Base-by-base conservation (phyloP, 1,140 invertebrate genomes). In the Calosoma granatense region DNA sequence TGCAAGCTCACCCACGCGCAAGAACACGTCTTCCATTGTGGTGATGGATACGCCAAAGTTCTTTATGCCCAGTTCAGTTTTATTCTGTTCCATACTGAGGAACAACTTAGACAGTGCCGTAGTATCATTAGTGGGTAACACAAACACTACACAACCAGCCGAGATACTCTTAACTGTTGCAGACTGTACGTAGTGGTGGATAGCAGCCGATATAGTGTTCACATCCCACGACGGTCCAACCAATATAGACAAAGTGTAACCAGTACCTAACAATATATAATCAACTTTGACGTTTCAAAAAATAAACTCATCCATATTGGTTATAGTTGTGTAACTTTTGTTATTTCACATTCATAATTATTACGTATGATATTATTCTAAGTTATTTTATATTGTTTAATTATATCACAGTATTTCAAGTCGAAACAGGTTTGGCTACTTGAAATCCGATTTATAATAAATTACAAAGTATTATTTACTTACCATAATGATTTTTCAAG, bases 21-120 rank as follows among this genome's bases (percentile, higher is more conserved):
- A 61, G 64, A 86, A 87, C 1, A 87, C 83, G 69, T 87, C 84
- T 64, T 87, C 84, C 70, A 87, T 78, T 9, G 84, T 85, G 14
- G 83, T 83, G 6, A 81, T 72, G 1, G 79, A 78, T 4, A 84
- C 70, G 2, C 81, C 82, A 69, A 79, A 81, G 56, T 75, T 79
- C 11, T 67, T 61, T 51, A 87, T 80, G 9, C 76, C 74, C 17
- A 83, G 68, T 51, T 71, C 63, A 0, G 63, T 59, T 61, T 76
- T 76, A 1, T 70, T 64, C 2, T 62, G 30, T 59, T 85, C 81
- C 3, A 86, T 60, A 19, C 74, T 64, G 3, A 64, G 60, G 65
- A 86, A 82, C 47, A 86, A 63, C 9, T 63, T 60, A 22, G 72
- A 64, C 63, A 75, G 76, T 9, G 58, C 60, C 4, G 58, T 17